These are phyloP conservation scores for Leptinotarsa tumamoca DNA, from an alignment of 2,888 invertebrate genomes.

Conservation along the genomic window DNA sequence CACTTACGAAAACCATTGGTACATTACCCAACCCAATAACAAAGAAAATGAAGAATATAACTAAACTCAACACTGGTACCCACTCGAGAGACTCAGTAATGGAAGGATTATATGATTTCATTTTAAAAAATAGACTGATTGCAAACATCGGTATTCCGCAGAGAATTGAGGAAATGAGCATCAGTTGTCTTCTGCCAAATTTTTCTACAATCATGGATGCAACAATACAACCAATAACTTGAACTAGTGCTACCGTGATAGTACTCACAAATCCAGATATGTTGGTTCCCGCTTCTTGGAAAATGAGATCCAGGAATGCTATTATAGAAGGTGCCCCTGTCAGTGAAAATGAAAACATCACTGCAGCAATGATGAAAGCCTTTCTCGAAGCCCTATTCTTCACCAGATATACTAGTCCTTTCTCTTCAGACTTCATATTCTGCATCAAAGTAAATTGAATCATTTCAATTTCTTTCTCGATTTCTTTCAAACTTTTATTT, in stretches of 20 bases:
- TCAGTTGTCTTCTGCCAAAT: constrained; percentile 76
- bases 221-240: constrained; percentile 77
- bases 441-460: constrained; percentile 12
- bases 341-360: constrained; percentile 84
- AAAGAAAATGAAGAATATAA: constrained; percentile 79
- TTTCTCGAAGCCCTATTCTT: constrained; percentile 37
- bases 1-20: constrained; percentile 85
- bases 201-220: constrained; percentile 81
- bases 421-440: constrained; percentile 25
- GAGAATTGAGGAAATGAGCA: constrained; percentile 73
- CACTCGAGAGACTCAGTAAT: constrained; percentile 68
- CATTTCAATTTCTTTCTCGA: constrained; percentile 2
- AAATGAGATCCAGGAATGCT: constrained; percentile 80
- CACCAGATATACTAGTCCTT: constrained; percentile 33
- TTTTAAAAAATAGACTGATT: constrained; percentile 45
- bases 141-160: constrained; percentile 69
- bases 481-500: constrained; percentile 5
- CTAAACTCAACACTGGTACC: constrained; percentile 78
- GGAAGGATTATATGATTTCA: constrained; percentile 31
- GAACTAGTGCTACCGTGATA: constrained; percentile 82
- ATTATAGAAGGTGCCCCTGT: constrained; percentile 84
- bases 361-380: constrained; percentile 77
- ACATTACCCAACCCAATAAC: constrained; percentile 78
- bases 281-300: constrained; percentile 75
- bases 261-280: constrained; percentile 74